Evolutionary conservation across 2,797 vertebrate species (phyloP), one percentile per base, ranked within the genome.

Genomic region (Neosilurus mollespiculum): DNA sequence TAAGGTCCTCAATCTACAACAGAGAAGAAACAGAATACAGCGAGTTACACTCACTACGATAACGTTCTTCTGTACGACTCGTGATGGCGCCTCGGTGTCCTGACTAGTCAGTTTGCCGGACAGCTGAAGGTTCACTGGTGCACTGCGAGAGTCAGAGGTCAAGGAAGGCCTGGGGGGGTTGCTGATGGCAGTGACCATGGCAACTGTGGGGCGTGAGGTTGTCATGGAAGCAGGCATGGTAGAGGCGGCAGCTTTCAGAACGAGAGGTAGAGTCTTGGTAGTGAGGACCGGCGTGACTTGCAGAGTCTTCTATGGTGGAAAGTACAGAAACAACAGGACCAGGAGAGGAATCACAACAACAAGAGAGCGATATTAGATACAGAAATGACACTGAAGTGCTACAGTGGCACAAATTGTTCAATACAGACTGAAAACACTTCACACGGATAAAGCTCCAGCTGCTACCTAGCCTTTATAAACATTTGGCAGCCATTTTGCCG

Each of bases 221-320:
- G 97, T 94, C 91, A 97, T 94, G 85, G 95, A 96, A 92, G 95
- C 94, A 85, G 97, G 95, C 93, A 96, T 95, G 91, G 95, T 91
- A 84, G 96, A 94, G 24, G 95, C 94, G 91, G 97, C 96, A 92
- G 98, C 97, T 97, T 99, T 99, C 92, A 99, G 95, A 94, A 99
- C 96, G 93, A 99, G 97, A 97, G 97, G 97, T 97, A 99, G 96
- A 92, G 97, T 97, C 96, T 99, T 99, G 87, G 97, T 95, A 93
- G 97, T 96, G 92, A 99, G 95, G 94, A 99, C 96, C 86, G 98
- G 97, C 83, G 96, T 96, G 92, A 98, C 96, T 20, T 96, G 96
- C 94, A 98, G 93, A 80, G 97, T 98, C 95, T 99, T 96, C 89
- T 95, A 91, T 85, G 53, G 59, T 16, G 49, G 59, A 43, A 3